These are phyloP conservation scores for Phalera bucephala DNA, from an alignment of 2,888 invertebrate genomes.

Conservation along the genomic window DNA sequence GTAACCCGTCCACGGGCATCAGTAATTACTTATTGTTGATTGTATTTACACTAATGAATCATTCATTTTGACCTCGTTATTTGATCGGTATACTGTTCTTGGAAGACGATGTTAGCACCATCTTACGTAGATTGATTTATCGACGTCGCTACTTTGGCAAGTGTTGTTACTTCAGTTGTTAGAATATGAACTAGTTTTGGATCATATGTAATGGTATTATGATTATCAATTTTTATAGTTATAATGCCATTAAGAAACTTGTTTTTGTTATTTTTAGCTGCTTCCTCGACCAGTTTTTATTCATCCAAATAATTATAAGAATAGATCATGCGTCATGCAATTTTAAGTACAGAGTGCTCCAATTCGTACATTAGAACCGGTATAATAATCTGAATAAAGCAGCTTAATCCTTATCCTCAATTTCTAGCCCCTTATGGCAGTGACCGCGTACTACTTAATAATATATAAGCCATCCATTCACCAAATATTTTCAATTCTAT, in stretches of 20 bases:
- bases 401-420: neutral
- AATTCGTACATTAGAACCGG: neutral
- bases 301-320: no score
- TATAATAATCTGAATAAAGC: neutral
- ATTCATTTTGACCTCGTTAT: constrained; percentile 22
- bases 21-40: constrained; percentile 29
- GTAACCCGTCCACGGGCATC: constrained; percentile 8
- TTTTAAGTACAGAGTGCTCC: no score
- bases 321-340: no score
- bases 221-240: no score
- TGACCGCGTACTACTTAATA: no score
- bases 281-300: no score
- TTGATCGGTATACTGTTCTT: constrained; percentile 17
- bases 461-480: neutral
- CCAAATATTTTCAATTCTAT: neutral
- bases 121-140: constrained; percentile 2
- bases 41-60: constrained; percentile 30
- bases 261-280: no score
- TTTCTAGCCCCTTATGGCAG: no score
- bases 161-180: neutral
- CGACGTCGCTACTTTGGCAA: neutral
- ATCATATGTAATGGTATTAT: neutral
- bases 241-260: no score
- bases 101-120: constrained; percentile 9
- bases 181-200: neutral